Evolutionary conservation across 2,113 vertebrate genomes (phyloP).

Genomic region (Ibidorhyncha struthersii): DNA sequence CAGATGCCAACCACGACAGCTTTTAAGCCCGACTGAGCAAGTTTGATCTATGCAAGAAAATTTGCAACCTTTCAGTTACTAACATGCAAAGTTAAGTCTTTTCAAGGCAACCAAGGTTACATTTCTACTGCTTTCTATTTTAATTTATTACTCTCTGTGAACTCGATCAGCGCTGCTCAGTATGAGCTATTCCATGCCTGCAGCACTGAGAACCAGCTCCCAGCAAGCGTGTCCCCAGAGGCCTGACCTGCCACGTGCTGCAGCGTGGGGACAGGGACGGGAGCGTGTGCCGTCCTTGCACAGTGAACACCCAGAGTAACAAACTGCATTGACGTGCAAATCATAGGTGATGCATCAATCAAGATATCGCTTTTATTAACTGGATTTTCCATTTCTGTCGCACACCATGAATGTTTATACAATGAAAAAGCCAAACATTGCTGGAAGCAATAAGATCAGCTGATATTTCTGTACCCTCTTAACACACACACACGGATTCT

Average conservation of each 20-base stretch:
- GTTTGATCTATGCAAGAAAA: neutral
- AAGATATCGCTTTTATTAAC: slow-evolving; percentile 77
- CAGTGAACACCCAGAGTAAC: neutral
- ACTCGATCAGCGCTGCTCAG: accelerated
- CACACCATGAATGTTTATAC: slow-evolving; percentile 72
- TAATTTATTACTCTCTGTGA: neutral
- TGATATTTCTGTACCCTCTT: slow-evolving; percentile 69
- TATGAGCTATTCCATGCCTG: accelerated
- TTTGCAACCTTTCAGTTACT: too few species aligned
- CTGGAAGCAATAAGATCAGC: slow-evolving; percentile 65
- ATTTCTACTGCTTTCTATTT: neutral
- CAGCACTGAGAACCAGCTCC: accelerated
- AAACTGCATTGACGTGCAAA: neutral
- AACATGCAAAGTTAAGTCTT: accelerated
- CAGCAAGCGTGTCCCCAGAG: accelerated
- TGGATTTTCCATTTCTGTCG: slow-evolving; percentile 67
- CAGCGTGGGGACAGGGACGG: accelerated
- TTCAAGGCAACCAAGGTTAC: neutral
- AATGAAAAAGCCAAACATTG: slow-evolving; percentile 71
- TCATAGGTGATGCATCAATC: slow-evolving; percentile 32
- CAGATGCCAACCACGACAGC: too few species aligned
- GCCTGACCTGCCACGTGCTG: neutral
- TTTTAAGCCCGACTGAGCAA: neutral
- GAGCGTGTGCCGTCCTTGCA: neutral
- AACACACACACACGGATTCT: slow-evolving; percentile 21